A percentile compares a stretch with the other conserved stretches of the same genome.
Evolutionary conservation across 2,113 vertebrate species (phyloP).

Genomic region (Chiloscyllium plagiosum): DNA sequence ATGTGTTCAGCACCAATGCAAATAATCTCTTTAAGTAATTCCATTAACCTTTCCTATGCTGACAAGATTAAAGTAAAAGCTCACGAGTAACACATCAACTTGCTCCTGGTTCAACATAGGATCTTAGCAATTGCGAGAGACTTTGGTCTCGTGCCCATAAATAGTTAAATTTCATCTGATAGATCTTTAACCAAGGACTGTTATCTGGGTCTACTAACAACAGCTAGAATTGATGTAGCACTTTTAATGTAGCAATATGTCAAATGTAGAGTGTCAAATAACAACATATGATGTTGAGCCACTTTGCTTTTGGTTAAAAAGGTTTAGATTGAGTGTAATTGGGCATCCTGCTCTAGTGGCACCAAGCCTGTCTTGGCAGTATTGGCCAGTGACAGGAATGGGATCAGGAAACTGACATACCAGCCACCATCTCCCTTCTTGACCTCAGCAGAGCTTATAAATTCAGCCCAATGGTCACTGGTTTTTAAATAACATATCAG

Average conservation of each 20-base stretch:
- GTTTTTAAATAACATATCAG: neutral
- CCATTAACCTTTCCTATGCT: neutral
- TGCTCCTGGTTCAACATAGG: neutral
- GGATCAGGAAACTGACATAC: no score
- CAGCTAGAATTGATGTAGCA: neutral
- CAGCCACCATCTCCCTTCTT: no score
- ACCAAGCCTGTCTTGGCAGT: no score
- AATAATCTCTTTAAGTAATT: neutral
- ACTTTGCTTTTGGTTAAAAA: no score
- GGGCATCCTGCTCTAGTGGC: no score
- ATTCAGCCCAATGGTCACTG: neutral
- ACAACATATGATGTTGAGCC: neutral
- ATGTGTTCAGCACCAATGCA: neutral
- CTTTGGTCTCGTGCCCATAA: neutral
- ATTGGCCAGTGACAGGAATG: no score
- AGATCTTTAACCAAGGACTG: neutral
- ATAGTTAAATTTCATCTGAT: neutral
- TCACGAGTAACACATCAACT: neutral
- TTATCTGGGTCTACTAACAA: neutral
- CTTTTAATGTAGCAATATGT: neutral
- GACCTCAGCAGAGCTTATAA: no score
- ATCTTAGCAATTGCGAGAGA: neutral
- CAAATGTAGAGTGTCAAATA: neutral
- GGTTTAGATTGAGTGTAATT: no score
- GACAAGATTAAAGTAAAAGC: neutral